Conservation (phyloP, 2,888 invertebrate species). For the Stenurella melanura region DNA sequence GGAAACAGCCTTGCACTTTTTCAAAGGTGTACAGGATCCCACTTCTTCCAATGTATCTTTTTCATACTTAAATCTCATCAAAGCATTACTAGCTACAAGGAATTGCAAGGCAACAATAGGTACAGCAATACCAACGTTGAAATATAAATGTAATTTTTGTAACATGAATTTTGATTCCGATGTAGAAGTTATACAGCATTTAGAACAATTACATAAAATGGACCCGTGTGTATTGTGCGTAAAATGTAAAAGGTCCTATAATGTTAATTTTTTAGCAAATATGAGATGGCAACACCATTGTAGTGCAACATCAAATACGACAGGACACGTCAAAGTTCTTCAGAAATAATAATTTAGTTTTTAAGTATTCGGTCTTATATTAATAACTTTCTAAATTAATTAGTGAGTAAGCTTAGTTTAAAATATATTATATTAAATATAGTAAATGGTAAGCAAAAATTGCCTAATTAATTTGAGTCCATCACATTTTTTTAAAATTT, state of each 20-base stretch:
- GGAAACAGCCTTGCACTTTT: constrained; percentile 52
- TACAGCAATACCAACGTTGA: constrained; percentile 19
- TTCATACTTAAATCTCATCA: constrained; percentile 47
- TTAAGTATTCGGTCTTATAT: neutral
- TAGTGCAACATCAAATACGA: neutral
- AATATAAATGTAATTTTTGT: constrained; percentile 56
- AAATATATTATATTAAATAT: neutral
- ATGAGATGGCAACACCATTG: constrained; percentile 58
- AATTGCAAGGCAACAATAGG: neutral
- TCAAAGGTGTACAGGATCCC: constrained; percentile 47
- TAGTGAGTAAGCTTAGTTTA: neutral
- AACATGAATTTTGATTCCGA: constrained; percentile 40
- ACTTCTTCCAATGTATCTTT: constrained; percentile 46
- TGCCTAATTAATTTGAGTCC: no score
- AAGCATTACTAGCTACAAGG: neutral
- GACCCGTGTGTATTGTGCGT: constrained; percentile 59
- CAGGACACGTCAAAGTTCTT: neutral
- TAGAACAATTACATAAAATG: constrained; percentile 57
- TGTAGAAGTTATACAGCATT: constrained; percentile 50
- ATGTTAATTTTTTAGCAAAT: constrained; percentile 46
- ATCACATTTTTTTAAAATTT: no score
- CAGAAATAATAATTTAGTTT: neutral
- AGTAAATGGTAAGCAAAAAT: neutral
- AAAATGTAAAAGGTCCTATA: constrained; percentile 53
- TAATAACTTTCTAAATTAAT: neutral